Percentiles rank a stretch among this genome's conserved stretches.
phyloP scores from a whole-genome alignment of 2,888 invertebrate genomes.

The Drosophila heteroneura region DNA sequence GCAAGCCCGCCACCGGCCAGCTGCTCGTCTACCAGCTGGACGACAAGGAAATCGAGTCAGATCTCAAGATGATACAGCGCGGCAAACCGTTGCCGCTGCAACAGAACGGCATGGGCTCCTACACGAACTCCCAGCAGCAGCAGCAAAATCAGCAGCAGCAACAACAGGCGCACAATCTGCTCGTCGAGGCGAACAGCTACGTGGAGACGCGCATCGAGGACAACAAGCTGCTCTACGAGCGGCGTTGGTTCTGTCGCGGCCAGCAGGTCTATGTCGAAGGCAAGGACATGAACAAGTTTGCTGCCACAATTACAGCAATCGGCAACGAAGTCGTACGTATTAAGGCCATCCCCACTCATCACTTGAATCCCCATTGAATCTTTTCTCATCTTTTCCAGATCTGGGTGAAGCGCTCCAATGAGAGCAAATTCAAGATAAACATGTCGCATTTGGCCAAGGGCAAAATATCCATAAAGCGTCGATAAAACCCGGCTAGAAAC shows the following conservation, averaged over 20 bases:
- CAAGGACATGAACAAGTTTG: slow-evolving; percentile 92
- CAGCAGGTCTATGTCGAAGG: slow-evolving; percentile 97
- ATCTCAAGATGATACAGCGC: slow-evolving; percentile 92
- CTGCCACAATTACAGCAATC: slow-evolving; percentile 96
- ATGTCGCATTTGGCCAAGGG: slow-evolving; percentile 94
- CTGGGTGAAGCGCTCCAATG: slow-evolving; percentile 94
- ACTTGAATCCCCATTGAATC: neutral
- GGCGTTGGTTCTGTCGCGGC: slow-evolving; percentile 97
- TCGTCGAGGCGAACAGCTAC: slow-evolving; percentile 85
- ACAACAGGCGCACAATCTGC: slow-evolving; percentile 55
- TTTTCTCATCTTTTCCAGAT: slow-evolving; percentile 87
- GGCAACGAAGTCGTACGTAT: slow-evolving; percentile 93
- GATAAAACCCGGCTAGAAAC: slow-evolving; percentile 82
- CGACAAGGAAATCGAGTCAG: slow-evolving; percentile 94
- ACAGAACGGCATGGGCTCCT: slow-evolving; percentile 82
- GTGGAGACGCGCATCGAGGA: slow-evolving; percentile 96
- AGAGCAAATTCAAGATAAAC: slow-evolving; percentile 93
- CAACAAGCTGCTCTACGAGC: slow-evolving; percentile 96
- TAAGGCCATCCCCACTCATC: neutral
- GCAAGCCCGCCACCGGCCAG: slow-evolving; percentile 93
- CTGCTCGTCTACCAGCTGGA: slow-evolving; percentile 95
- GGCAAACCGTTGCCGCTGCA: slow-evolving; percentile 87
- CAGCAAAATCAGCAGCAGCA: slow-evolving; percentile 51
- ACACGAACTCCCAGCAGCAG: slow-evolving; percentile 68
- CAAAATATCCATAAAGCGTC: slow-evolving; percentile 94